Percentiles rank a stretch among this genome's conserved stretches.
Evolutionary conservation across 2,113 vertebrate genomes (phyloP).

Genomic region (Apistogramma diplotaenia): DNA sequence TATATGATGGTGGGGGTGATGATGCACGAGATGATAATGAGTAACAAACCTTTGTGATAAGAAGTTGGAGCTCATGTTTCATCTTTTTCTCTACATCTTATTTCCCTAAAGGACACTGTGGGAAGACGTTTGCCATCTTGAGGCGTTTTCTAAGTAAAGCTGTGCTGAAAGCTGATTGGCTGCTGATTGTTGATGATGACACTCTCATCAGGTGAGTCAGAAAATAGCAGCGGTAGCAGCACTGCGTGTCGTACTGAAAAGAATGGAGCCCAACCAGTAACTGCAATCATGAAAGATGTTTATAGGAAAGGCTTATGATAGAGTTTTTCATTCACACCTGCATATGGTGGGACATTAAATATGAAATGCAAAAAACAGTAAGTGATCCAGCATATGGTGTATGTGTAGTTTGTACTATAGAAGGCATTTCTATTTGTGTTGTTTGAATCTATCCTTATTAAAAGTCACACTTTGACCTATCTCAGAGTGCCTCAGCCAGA

Average conservation of each 20-base stretch:
- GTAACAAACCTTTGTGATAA: too few species aligned
- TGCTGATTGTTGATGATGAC: conserved; percentile 86
- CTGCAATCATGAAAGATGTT: neutral
- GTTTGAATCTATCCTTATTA: neutral
- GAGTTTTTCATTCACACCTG: neutral
- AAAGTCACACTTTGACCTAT: neutral
- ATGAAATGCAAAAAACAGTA: neutral
- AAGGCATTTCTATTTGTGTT: neutral
- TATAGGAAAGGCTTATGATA: neutral
- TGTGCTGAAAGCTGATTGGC: conserved; percentile 76
- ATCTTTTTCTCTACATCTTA: neutral
- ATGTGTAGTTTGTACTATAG: neutral
- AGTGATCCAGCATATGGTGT: neutral
- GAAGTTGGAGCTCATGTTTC: neutral
- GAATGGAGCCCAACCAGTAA: neutral
- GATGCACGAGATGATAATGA: too few species aligned
- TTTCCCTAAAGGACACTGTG: conserved; percentile 85
- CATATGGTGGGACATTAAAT: neutral
- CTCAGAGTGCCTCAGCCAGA: neutral
- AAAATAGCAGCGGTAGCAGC: neutral
- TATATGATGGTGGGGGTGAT: too few species aligned
- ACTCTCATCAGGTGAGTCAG: conserved; percentile 71
- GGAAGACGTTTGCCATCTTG: conserved; percentile 93
- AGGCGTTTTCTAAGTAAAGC: conserved; percentile 82
- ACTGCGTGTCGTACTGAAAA: neutral